A percentile compares a stretch with the other conserved stretches of the same genome.
phyloP scores from a whole-genome alignment of 1,140 invertebrate species.

The Hylyphantes graminicola region DNA sequence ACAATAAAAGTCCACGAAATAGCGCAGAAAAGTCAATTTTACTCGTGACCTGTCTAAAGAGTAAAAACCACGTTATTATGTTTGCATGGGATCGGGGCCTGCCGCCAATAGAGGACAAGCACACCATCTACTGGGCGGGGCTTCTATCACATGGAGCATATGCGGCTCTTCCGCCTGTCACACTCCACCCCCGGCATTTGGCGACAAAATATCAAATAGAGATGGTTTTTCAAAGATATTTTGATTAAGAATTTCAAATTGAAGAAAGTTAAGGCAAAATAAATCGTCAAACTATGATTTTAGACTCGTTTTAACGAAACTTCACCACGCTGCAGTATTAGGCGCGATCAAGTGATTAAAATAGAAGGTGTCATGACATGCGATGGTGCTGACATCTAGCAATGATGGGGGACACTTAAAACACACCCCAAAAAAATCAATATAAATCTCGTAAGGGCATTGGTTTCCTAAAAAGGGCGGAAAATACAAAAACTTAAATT shows the following conservation, averaged over 20 bases:
- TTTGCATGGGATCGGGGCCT: conserved; percentile 46
- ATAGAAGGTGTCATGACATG: neutral
- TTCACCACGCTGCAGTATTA: conserved; percentile 11
- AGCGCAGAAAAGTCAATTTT: conserved; percentile 9
- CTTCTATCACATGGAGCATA: conserved; percentile 53
- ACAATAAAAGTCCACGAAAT: neutral
- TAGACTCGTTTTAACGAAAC: neutral
- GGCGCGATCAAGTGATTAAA: neutral
- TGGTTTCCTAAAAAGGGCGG: no score
- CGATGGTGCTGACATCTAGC: conserved; percentile 35
- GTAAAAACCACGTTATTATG: conserved; percentile 58
- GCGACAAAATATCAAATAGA: neutral
- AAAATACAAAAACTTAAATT: no score
- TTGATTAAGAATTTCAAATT: neutral
- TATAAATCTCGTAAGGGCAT: no score
- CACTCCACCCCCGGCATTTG: neutral
- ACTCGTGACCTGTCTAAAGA: conserved; percentile 55
- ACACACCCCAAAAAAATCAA: neutral
- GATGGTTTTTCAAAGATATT: neutral
- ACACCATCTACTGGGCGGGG: conserved; percentile 45
- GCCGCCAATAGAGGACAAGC: conserved; percentile 37
- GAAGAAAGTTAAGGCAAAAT: neutral
- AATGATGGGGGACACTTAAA: neutral
- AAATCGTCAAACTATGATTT: neutral
- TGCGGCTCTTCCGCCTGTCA: conserved; percentile 39